Evolutionary conservation across 2,888 invertebrate genomes (phyloP).

Genomic region (Exocentrus adspersus): DNA sequence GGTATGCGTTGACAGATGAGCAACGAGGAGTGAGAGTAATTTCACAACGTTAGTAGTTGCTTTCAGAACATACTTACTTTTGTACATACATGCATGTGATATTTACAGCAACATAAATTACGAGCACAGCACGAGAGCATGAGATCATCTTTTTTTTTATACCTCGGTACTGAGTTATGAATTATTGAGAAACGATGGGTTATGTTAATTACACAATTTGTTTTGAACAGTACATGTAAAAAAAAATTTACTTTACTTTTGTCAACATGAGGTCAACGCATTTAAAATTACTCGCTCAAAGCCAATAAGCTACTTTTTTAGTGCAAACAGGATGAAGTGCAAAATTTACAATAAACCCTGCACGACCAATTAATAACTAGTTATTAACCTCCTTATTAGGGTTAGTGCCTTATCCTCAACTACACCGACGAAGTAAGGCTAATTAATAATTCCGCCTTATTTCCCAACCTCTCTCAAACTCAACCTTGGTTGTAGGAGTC

Average conservation of each 20-base stretch:
- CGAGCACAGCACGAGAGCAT: neutral
- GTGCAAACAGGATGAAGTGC: no score
- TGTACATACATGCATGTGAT: slow-evolving; percentile 1
- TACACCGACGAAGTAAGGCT: slow-evolving; percentile 18
- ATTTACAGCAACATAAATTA: slow-evolving; percentile 5
- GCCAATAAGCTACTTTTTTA: no score
- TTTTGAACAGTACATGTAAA: no score
- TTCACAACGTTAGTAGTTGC: slow-evolving; percentile 29
- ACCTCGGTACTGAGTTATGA: no score
- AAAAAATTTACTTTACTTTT: no score
- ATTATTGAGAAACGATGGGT: no score
- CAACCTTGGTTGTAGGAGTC: slow-evolving; percentile 34
- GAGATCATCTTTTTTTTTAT: neutral
- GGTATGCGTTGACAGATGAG: slow-evolving; percentile 25
- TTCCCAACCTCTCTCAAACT: slow-evolving; percentile 17
- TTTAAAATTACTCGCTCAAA: no score
- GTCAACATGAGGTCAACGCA: no score
- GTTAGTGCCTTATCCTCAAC: neutral
- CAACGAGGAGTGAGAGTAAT: slow-evolving; percentile 35
- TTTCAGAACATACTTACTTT: slow-evolving; percentile 20
- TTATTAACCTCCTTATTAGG: neutral
- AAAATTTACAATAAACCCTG: neutral
- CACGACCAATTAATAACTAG: neutral
- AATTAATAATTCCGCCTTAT: slow-evolving; percentile 32
- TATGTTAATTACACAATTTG: no score